Evolutionary conservation across 2,113 vertebrate genomes (phyloP).

Genomic region (Peromyscus polionotus): DNA sequence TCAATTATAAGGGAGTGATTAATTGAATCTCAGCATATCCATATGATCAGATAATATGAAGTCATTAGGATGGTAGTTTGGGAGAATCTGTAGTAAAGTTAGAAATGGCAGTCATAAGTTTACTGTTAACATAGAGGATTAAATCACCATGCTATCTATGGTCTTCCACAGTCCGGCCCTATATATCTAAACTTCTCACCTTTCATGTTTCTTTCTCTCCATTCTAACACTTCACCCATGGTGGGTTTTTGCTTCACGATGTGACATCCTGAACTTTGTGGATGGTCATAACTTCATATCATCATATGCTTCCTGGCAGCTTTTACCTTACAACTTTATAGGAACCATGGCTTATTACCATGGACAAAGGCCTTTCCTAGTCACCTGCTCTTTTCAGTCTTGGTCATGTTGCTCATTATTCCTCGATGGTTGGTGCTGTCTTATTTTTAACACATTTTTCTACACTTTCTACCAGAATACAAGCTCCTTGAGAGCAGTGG

Average conservation of each 20-base stretch:
- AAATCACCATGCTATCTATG: background rate
- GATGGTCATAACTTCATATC: background rate
- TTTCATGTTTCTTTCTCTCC: background rate
- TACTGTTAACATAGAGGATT: constrained; percentile 15
- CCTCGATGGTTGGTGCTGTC: background rate
- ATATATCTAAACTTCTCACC: background rate
- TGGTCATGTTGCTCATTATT: background rate
- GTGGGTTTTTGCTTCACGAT: background rate
- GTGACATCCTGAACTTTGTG: background rate
- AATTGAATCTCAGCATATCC: constrained; percentile 62
- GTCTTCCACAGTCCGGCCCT: background rate
- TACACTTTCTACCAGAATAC: background rate
- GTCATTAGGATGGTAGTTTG: constrained; percentile 62
- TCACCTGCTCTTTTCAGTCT: background rate
- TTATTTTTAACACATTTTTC: background rate
- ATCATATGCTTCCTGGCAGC: background rate
- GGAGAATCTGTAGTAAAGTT: constrained; percentile 58
- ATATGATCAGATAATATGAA: constrained; percentile 62
- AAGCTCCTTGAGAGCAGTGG: background rate
- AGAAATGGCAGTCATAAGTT: constrained; percentile 50
- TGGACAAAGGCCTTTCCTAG: background rate
- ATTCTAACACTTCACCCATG: background rate
- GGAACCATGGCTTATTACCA: background rate
- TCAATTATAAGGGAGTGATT: constrained; percentile 69
- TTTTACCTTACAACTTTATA: background rate